Evolutionary conservation across 2,797 vertebrate species (phyloP).

Genomic region (Botia kubotai): DNA sequence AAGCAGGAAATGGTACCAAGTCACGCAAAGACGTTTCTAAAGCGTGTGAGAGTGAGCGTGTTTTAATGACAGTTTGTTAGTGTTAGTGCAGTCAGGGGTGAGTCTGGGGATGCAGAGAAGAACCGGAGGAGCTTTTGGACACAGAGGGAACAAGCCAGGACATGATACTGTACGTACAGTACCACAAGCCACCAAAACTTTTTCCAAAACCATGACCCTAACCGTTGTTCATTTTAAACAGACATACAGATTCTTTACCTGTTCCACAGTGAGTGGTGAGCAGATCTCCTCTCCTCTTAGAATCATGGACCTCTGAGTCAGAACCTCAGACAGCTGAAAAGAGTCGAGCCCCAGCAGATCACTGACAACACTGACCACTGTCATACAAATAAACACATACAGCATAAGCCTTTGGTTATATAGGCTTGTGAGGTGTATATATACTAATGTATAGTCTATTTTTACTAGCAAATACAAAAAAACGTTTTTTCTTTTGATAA

Average conservation of each 20-base stretch:
- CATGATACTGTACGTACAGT: slow-evolving; percentile 1
- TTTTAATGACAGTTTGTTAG: slow-evolving; percentile 53
- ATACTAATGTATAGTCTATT: no score
- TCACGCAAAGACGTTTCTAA: slow-evolving; percentile 78
- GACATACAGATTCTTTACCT: slow-evolving; percentile 74
- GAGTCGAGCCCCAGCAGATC: slow-evolving; percentile 89
- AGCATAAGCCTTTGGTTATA: not conserved
- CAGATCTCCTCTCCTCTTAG: slow-evolving; percentile 92
- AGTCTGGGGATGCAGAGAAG: slow-evolving; percentile 26
- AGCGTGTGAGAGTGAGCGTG: slow-evolving; percentile 66
- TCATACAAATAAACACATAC: slow-evolving; percentile 47
- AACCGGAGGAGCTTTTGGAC: not conserved
- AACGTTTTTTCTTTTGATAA: no score
- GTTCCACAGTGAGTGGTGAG: slow-evolving; percentile 90
- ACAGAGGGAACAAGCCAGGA: slow-evolving; percentile 12
- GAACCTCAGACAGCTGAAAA: slow-evolving; percentile 90
- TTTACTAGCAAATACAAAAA: no score
- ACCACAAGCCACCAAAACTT: not conserved
- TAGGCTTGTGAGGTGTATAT: no score
- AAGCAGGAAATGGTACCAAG: slow-evolving; percentile 81
- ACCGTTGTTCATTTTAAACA: not conserved
- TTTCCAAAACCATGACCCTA: not conserved
- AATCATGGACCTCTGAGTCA: slow-evolving; percentile 93
- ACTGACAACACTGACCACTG: slow-evolving; percentile 87
- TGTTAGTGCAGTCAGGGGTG: slow-evolving; percentile 52